Evolutionary conservation across 1,140 invertebrate genomes (phyloP).

Genomic region (Tetraneura akinire): DNA sequence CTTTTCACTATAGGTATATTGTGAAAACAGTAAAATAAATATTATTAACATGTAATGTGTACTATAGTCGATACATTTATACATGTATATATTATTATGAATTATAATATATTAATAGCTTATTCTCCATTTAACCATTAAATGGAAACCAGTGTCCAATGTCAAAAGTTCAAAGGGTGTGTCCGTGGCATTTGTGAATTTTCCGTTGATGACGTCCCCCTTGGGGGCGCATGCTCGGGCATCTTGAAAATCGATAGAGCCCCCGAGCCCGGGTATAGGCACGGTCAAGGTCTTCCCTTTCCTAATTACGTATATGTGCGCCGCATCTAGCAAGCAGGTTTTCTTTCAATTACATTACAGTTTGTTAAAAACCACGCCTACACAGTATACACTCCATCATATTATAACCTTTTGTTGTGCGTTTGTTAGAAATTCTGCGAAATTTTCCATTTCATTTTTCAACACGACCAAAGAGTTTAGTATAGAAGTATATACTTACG

Average conservation of each 20-base stretch:
- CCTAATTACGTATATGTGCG: background rate
- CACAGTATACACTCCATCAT: background rate
- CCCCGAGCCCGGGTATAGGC: constrained; percentile 33
- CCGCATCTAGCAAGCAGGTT: background rate
- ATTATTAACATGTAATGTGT: no score
- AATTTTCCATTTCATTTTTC: background rate
- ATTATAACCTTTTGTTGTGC: background rate
- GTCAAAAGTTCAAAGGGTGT: constrained; percentile 49
- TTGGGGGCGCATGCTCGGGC: constrained; percentile 34
- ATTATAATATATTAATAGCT: no score
- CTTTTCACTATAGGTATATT: no score
- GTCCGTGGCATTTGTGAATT: constrained; percentile 37
- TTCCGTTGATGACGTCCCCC: background rate
- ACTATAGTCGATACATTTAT: no score
- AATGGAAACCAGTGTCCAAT: background rate
- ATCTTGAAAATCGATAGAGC: constrained; percentile 46
- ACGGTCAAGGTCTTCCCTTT: constrained; percentile 48
- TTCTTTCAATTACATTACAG: constrained; percentile 8
- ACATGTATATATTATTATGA: no score
- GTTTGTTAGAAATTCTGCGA: background rate
- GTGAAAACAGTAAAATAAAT: no score
- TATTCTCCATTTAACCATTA: no score
- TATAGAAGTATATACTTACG: no score
- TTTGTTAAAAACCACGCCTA: constrained; percentile 1
- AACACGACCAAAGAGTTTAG: background rate